Evolutionary conservation across 2,888 invertebrate genomes (phyloP), one percentile per base, ranked within the genome.

Genomic region (Agrotis exclamationis): DNA sequence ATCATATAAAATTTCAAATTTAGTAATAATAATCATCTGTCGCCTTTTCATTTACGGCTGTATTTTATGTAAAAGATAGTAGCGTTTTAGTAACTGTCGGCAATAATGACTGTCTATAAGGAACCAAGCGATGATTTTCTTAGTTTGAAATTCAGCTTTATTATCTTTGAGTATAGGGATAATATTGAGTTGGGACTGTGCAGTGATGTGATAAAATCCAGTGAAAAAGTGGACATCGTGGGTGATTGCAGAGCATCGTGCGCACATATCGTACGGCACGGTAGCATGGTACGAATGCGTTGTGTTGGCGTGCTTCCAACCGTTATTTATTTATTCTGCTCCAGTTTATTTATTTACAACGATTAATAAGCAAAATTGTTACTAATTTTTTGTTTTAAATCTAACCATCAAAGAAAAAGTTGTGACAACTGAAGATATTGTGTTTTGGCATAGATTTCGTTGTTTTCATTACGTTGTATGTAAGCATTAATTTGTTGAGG

Each of bases 281-380:
- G 79, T 72, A 73, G 72, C 70, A 54, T 62, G 74, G 79, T 72
- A 71, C 76, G 81, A 63, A 70, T 74, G 84, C 85, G 87, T 82
- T 76, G 73, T 79, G 70, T 88, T 93, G 92, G 93, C 93, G 76
- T 69, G 70, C 48, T 70, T 89, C 93, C 93, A 93, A 86, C 79
- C 66, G 74, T 87, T 90, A 90, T 92, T 90, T 91, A 92, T 92
- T 91, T 91, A 92, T 90, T 87, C 83, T 88, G 86, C 83, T 88
- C 87, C 86, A 87, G 85, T 88, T 91, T 92, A 92, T 92, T 93
- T 93, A 93, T 92, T 91, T 91, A 89, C 90, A 87, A 79, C 86
- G 74, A 88, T 89, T 87, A 83, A 86, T 85, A 85, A 72, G 73
- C 68, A 66, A 81, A 76, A 79, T 69, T 84, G 85, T 84, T 81